phyloP scores from a whole-genome alignment of 2,797 vertebrate genomes.

The Phylloscopus collybita region DNA sequence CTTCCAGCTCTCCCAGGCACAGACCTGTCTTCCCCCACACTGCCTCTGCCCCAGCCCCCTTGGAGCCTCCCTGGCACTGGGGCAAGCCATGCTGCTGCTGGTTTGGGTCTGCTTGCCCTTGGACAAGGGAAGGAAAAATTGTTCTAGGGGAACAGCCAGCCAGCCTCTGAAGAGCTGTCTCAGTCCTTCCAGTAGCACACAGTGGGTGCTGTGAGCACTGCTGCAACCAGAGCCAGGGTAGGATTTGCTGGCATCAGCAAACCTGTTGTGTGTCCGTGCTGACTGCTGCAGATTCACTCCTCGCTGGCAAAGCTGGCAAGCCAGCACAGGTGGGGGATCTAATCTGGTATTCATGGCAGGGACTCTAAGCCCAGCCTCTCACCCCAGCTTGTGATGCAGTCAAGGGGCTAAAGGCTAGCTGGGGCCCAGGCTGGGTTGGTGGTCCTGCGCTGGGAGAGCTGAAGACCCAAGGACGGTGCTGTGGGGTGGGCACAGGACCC shows the following conservation, averaged over 20 bases:
- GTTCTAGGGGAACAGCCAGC: not conserved
- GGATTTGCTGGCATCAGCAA: slow-evolving; percentile 64
- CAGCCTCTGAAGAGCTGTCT: not conserved
- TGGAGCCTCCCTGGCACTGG: slow-evolving; percentile 72
- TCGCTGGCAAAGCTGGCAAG: not conserved
- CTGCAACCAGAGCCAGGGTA: slow-evolving; percentile 12
- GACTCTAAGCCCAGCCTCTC: not conserved
- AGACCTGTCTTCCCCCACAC: not conserved
- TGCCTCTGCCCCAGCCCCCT: slow-evolving; percentile 74
- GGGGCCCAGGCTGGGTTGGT: not conserved
- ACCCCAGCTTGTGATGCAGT: not conserved
- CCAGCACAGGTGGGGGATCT: not conserved
- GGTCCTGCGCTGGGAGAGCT: not conserved
- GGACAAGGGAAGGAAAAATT: not conserved
- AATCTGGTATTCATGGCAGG: not conserved
- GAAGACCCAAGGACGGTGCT: accelerated
- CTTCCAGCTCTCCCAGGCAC: not conserved
- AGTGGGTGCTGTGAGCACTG: not conserved
- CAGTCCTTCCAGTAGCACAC: not conserved
- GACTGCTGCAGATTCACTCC: slow-evolving; percentile 45
- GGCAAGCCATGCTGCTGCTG: slow-evolving; percentile 70
- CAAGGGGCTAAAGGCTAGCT: not conserved
- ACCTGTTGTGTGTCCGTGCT: slow-evolving; percentile 35
- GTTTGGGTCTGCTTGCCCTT: slow-evolving; percentile 72
- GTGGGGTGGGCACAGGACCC: not conserved